phyloP scores from a whole-genome alignment of 2,113 vertebrate species.

The Etia nguti region DNA sequence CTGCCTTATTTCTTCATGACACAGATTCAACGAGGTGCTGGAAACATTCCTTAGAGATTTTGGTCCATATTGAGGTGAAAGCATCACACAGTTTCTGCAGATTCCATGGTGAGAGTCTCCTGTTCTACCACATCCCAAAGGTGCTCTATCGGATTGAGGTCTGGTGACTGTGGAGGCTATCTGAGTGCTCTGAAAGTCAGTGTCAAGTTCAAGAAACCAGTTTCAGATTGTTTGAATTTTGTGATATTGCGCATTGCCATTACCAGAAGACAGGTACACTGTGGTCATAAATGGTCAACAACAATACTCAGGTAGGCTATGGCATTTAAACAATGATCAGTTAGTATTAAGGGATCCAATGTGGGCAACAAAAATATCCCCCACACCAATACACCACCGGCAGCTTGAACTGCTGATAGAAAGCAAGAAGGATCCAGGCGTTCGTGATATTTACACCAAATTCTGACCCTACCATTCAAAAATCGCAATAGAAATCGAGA shows the following conservation, averaged over 20 bases:
- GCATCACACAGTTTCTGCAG: neutral
- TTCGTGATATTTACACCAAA: neutral
- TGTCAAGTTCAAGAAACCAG: neutral
- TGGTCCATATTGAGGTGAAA: neutral
- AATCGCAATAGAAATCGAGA: neutral
- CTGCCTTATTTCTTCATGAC: neutral
- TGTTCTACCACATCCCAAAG: neutral
- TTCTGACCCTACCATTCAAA: neutral
- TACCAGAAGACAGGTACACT: neutral
- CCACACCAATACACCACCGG: neutral
- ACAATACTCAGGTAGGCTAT: neutral
- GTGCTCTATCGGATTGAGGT: neutral
- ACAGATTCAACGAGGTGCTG: neutral
- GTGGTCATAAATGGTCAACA: neutral
- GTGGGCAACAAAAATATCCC: neutral
- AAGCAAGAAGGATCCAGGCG: neutral
- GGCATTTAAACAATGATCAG: neutral
- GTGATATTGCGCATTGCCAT: neutral
- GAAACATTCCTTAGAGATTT: neutral
- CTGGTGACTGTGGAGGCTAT: neutral
- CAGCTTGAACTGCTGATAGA: neutral
- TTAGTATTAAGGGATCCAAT: neutral
- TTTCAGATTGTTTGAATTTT: neutral
- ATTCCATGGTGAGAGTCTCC: neutral
- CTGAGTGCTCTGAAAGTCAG: neutral